Percentiles rank a stretch among this genome's conserved stretches.
Conservation (phyloP, 2,797 vertebrate species). For the Cyclopterus lumpus region DNA sequence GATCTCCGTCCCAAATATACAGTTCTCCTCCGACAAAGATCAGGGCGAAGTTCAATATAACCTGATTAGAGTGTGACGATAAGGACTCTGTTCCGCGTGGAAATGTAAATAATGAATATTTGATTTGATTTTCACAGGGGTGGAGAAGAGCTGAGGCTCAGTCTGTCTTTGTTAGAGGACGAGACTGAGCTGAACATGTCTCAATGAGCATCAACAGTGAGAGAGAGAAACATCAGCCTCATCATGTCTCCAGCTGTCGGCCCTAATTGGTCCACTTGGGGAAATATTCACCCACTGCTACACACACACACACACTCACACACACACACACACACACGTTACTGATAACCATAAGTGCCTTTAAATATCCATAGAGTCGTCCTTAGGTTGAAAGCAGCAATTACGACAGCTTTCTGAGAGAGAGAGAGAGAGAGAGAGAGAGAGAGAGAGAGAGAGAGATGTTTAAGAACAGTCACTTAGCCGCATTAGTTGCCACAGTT, state of each 20-base stretch:
- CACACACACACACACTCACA: too few species aligned
- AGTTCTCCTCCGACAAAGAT: conserved; percentile 27
- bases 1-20: neutral
- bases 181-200: conserved; percentile 29
- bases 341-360: conserved; percentile 16
- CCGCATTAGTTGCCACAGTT: conserved; percentile 29
- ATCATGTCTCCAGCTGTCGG: conserved; percentile 36
- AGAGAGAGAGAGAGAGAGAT: too few species aligned
- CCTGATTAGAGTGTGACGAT: conserved; percentile 8
- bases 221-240: conserved; percentile 31
- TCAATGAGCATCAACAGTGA: conserved; percentile 43
- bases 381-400: conserved; percentile 19
- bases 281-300: conserved; percentile 14
- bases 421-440: too few species aligned
- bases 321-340: conserved; percentile 3
- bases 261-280: conserved; percentile 51
- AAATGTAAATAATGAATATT: conserved; percentile 46
- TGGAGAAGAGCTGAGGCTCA: conserved; percentile 10
- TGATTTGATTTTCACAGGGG: conserved; percentile 35
- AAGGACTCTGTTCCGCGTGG: conserved; percentile 8
- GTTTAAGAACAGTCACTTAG: conserved; percentile 11
- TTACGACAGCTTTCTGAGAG: neutral
- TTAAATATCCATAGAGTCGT: conserved; percentile 33
- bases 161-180: conserved; percentile 17
- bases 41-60: conserved; percentile 25